Conservation (phyloP, 2,797 vertebrate genomes). For the Distichodus sexfasciatus region DNA sequence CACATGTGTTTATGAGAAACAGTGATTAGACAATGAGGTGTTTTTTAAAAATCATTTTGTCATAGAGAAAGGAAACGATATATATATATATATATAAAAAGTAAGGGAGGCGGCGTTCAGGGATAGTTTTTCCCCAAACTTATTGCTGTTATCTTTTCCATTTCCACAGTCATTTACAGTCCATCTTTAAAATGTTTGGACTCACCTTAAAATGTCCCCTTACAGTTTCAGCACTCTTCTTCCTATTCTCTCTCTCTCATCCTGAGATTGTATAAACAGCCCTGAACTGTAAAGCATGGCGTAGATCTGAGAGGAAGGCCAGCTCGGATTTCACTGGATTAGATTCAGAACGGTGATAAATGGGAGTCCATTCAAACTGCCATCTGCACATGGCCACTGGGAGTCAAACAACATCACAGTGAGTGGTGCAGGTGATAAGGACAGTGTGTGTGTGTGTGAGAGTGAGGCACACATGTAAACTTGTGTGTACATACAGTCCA, state of each 20-base stretch:
- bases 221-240: not conserved
- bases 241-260: not conserved
- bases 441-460: constrained; percentile 4
- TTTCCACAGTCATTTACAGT: too few species aligned
- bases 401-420: constrained; percentile 19
- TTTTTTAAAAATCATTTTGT: too few species aligned
- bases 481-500: not conserved
- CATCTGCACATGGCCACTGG: constrained; percentile 29
- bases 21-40: too few species aligned
- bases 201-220: too few species aligned
- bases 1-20: too few species aligned
- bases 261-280: not conserved
- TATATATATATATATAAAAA: too few species aligned
- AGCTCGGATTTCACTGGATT: constrained; percentile 24
- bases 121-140: too few species aligned
- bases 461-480: constrained; percentile 2
- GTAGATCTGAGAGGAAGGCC: constrained; percentile 4
- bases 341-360: constrained; percentile 35
- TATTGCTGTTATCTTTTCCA: too few species aligned
- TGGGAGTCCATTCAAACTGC: constrained; percentile 22
- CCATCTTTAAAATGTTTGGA: too few species aligned
- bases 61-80: too few species aligned
- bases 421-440: constrained; percentile 23
- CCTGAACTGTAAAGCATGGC: not conserved
- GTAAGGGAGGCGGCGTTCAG: too few species aligned